Evolutionary conservation across 1,140 invertebrate species (phyloP).

Genomic region (Drosophila sechellia): DNA sequence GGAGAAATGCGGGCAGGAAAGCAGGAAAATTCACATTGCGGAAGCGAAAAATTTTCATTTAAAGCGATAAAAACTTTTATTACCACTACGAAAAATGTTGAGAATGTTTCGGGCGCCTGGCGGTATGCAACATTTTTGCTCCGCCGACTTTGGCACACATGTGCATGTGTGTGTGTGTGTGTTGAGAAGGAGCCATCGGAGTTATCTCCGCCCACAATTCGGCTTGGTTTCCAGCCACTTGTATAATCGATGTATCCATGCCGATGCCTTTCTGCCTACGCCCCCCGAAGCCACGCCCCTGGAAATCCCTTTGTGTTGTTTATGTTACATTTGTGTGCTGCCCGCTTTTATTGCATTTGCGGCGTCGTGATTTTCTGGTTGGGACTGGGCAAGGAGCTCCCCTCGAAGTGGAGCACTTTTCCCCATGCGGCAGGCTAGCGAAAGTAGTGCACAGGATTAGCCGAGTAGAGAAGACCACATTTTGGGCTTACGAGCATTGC

Average conservation of each 20-base stretch:
- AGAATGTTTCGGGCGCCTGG: conserved; percentile 46
- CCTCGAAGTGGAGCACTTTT: conserved; percentile 47
- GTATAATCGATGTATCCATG: conserved; percentile 82
- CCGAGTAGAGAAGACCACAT: conserved; percentile 5
- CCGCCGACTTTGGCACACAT: conserved; percentile 18
- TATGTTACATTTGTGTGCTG: conserved; percentile 59
- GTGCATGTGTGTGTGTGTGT: too few relatives aligned
- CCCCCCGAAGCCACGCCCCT: conserved; percentile 21
- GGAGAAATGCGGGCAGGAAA: conserved; percentile 9
- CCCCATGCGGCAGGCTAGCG: conserved; percentile 13
- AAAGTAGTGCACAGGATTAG: conserved; percentile 45
- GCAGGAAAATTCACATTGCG: conserved; percentile 43
- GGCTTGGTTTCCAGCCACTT: conserved; percentile 53
- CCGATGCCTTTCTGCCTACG: conserved; percentile 63
- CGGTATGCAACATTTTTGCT: conserved; percentile 56
- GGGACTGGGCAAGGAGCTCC: conserved; percentile 6
- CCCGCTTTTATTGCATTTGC: conserved; percentile 60
- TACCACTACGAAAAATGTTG: conserved; percentile 61
- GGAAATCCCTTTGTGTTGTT: conserved; percentile 52
- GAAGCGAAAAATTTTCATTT: conserved; percentile 60
- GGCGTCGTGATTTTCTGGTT: conserved; percentile 60
- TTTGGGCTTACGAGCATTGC: conserved; percentile 33
- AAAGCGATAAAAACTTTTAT: conserved; percentile 78
- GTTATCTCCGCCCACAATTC: conserved; percentile 49
- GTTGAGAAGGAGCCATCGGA: conserved; percentile 28